Conservation (phyloP, 2,113 vertebrate species). For the Leiothrix lutea region DNA sequence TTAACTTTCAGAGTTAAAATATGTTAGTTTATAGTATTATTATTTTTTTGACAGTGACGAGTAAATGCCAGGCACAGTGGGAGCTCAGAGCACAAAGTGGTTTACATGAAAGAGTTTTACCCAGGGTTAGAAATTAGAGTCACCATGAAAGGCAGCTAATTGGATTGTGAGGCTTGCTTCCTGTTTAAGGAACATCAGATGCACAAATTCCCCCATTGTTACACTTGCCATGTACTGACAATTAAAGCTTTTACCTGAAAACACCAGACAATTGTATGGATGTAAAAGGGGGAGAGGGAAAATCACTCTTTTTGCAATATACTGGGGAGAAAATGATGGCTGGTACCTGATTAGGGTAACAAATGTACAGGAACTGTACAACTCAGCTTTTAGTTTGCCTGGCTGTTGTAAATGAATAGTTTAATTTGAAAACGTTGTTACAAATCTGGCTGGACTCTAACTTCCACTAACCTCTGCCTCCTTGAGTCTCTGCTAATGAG, state of each 20-base stretch:
- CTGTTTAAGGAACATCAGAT: slow-evolving; percentile 21
- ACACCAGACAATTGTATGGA: not conserved
- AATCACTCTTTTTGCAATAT: not conserved
- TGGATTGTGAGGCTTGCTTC: not conserved
- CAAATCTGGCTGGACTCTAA: slow-evolving; percentile 15
- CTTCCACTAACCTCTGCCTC: slow-evolving; percentile 3
- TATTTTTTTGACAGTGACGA: not conserved
- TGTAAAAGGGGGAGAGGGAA: not conserved
- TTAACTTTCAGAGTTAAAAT: not conserved
- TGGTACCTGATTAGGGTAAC: not conserved
- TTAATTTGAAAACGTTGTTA: slow-evolving; percentile 23
- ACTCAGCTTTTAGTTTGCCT: not conserved
- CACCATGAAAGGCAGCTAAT: slow-evolving; percentile 33
- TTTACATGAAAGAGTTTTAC: not conserved
- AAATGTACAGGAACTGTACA: not conserved
- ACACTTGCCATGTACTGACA: not conserved
- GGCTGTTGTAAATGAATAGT: not conserved
- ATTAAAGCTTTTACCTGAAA: slow-evolving; percentile 54
- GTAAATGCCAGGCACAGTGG: not conserved
- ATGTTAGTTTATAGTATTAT: not conserved
- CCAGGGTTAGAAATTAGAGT: slow-evolving; percentile 25
- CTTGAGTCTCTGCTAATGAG: slow-evolving; percentile 15
- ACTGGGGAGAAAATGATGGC: not conserved
- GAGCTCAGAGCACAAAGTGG: not conserved
- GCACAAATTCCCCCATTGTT: slow-evolving; percentile 9